phyloP scores from a whole-genome alignment of 2,888 invertebrate species.

The Antheraea yamamai region DNA sequence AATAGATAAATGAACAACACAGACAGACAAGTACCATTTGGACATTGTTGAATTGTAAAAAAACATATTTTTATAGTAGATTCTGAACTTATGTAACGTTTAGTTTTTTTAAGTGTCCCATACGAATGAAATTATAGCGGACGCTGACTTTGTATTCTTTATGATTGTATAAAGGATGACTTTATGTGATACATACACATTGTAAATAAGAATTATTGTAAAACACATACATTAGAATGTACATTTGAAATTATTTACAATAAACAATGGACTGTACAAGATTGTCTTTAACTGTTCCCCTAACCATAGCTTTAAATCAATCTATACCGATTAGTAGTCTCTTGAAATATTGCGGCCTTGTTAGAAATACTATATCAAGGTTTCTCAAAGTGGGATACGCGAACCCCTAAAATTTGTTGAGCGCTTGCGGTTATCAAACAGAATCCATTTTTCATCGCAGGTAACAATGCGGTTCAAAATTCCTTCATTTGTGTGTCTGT shows the following conservation, averaged over 20 bases:
- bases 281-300: neutral
- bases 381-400: too few relatives aligned
- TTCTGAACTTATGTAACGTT: conserved; percentile 22
- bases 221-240: neutral
- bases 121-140: neutral
- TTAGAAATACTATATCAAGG: too few relatives aligned
- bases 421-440: too few relatives aligned
- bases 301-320: neutral
- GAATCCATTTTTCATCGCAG: too few relatives aligned
- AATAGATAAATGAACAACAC: conserved; percentile 31
- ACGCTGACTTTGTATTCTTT: neutral
- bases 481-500: too few relatives aligned
- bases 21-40: conserved; percentile 30
- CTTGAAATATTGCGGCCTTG: too few relatives aligned
- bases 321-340: too few relatives aligned
- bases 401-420: too few relatives aligned
- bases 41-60: conserved; percentile 34
- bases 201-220: conserved; percentile 2
- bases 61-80: conserved; percentile 53
- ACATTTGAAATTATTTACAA: conserved; percentile 9
- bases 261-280: neutral
- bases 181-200: conserved; percentile 2
- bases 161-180: neutral
- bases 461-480: too few relatives aligned
- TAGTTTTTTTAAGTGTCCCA: neutral